Percentiles rank a stretch among this genome's conserved stretches.
phyloP scores from a whole-genome alignment of 2,888 invertebrate genomes.

The Noctua janthe region DNA sequence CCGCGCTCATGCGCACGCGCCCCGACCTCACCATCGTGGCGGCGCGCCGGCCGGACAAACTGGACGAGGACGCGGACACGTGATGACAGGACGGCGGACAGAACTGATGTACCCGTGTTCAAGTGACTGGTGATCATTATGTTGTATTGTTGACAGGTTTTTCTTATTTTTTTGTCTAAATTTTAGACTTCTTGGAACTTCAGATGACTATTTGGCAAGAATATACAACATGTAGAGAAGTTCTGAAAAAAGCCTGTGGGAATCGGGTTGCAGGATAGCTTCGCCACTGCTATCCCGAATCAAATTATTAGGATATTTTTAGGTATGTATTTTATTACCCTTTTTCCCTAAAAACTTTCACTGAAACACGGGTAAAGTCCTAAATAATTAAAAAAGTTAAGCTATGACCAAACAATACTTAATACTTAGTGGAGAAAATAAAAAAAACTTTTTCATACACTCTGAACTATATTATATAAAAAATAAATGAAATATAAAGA shows the following conservation, averaged over 20 bases:
- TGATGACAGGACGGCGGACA: slow-evolving; percentile 59
- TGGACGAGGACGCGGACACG: slow-evolving; percentile 69
- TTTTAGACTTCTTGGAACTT: background rate
- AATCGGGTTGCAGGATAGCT: background rate
- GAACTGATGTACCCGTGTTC: slow-evolving; percentile 42
- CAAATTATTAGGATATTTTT: background rate
- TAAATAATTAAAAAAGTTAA: slow-evolving; percentile 41
- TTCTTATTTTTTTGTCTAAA: background rate
- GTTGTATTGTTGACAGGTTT: background rate
- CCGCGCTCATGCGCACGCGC: slow-evolving; percentile 83
- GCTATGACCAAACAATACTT: slow-evolving; percentile 59
- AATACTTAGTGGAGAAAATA: slow-evolving; percentile 38
- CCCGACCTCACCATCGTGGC: slow-evolving; percentile 88
- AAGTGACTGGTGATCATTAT: background rate
- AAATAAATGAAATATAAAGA: slow-evolving; percentile 20
- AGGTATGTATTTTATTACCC: background rate
- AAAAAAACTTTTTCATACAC: slow-evolving; percentile 26
- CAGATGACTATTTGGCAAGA: background rate
- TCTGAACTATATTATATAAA: slow-evolving; percentile 21
- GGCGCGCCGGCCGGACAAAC: slow-evolving; percentile 70
- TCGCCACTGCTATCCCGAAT: background rate
- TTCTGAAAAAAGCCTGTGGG: background rate
- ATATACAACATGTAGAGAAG: background rate
- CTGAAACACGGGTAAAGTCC: slow-evolving; percentile 29
- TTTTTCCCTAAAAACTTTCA: background rate